These are phyloP conservation scores for Ovibos moschatus DNA, from an alignment of 2,113 vertebrate species.

Conservation along the genomic window DNA sequence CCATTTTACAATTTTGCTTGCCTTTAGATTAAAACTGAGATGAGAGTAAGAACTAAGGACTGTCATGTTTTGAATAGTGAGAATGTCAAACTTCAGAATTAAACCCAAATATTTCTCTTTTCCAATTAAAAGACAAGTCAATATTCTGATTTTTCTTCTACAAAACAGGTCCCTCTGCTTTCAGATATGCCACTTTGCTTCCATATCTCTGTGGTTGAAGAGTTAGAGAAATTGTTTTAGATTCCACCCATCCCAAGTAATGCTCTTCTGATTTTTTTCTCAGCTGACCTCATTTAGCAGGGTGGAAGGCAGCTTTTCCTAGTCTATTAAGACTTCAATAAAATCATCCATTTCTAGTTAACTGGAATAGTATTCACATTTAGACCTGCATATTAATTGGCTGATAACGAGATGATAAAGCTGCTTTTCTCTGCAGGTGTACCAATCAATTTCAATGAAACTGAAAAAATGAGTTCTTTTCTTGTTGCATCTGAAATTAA, in stretches of 20 bases:
- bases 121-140: conserved; percentile 5
- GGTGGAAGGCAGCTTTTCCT: conserved; percentile 83
- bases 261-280: conserved; percentile 25
- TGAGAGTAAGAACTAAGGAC: background rate
- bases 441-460: conserved; percentile 90
- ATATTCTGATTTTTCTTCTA: background rate
- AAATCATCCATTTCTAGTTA: conserved; percentile 89
- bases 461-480: conserved; percentile 81
- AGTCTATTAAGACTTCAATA: conserved; percentile 92
- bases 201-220: conserved; percentile 19
- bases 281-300: conserved; percentile 83
- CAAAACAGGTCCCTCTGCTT: background rate
- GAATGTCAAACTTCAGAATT: background rate
- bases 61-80: background rate
- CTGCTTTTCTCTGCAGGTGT: conserved; percentile 87
- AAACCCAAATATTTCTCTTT: conserved; percentile 16
- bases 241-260: conserved; percentile 39
- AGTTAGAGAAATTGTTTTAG: conserved; percentile 45
- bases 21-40: background rate
- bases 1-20: background rate
- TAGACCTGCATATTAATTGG: conserved; percentile 95
- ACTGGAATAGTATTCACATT: conserved; percentile 90
- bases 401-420: conserved; percentile 94
- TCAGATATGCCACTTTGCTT: background rate
- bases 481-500: conserved; percentile 89